A percentile compares a stretch with the other conserved stretches of the same genome.
These are phyloP conservation scores for Puntigrus tetrazona DNA, from an alignment of 2,113 vertebrate genomes.

Conservation along the genomic window DNA sequence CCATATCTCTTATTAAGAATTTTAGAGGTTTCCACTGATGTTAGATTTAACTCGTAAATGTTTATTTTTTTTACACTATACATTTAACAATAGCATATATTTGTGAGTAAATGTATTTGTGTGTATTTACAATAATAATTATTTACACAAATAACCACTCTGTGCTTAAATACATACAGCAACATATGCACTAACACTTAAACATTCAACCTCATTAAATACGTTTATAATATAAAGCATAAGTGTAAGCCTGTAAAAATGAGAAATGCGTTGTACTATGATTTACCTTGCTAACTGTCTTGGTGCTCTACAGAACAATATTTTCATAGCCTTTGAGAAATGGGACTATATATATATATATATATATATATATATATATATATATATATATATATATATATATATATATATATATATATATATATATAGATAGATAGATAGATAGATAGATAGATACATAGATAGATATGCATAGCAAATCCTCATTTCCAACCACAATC, in stretches of 20 bases:
- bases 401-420: no score
- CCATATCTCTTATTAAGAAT: background rate
- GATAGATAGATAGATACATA: no score
- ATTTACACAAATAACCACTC: background rate
- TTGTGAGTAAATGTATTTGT: background rate
- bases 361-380: no score
- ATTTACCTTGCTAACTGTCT: background rate
- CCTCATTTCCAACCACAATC: background rate
- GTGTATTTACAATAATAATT: slow-evolving; percentile 24
- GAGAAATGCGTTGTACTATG: background rate
- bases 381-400: no score
- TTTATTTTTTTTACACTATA: background rate
- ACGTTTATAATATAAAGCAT: no score
- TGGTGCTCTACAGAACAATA: background rate
- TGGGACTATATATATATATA: no score
- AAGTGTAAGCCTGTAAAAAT: background rate
- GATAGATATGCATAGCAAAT: background rate
- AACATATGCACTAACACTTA: background rate
- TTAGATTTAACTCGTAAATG: background rate
- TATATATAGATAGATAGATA: no score
- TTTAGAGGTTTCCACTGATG: background rate
- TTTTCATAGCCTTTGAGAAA: background rate
- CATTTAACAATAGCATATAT: slow-evolving; percentile 27
- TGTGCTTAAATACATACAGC: background rate
- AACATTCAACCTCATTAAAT: background rate